Conservation (phyloP, 2,888 invertebrate genomes). For the Abscondita cerata region DNA sequence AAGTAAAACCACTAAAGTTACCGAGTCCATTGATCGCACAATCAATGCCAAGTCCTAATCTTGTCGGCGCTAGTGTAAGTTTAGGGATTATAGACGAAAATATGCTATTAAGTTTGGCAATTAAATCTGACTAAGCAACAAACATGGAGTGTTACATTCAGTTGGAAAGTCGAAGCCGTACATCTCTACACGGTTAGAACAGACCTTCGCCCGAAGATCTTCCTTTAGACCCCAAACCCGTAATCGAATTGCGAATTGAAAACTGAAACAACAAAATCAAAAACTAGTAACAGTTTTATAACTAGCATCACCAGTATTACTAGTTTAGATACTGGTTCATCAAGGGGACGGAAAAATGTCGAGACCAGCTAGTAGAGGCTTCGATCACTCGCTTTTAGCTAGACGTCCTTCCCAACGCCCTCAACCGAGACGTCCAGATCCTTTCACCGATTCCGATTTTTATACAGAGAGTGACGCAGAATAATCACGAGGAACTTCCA, state of each 20-base stretch:
- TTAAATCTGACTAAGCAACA: conserved; percentile 65
- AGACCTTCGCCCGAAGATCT: conserved; percentile 87
- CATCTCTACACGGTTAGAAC: conserved; percentile 66
- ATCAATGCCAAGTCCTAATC: conserved; percentile 49
- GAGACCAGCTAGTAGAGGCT: conserved; percentile 81
- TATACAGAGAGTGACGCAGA: conserved; percentile 91
- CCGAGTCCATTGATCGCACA: too few relatives aligned
- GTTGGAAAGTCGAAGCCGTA: conserved; percentile 55
- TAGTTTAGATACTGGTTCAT: conserved; percentile 91
- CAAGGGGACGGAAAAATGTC: conserved; percentile 93
- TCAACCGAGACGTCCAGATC: conserved; percentile 74
- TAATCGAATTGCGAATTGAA: conserved; percentile 62
- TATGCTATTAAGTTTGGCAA: conserved; percentile 62
- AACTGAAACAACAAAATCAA: conserved; percentile 59
- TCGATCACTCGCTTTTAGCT: conserved; percentile 72
- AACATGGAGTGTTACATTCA: conserved; percentile 64
- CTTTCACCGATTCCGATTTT: conserved; percentile 92
- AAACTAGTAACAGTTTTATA: conserved; percentile 79
- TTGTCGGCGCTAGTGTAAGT: conserved; percentile 50
- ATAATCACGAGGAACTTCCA: conserved; percentile 78
- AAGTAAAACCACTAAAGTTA: conserved; percentile 8
- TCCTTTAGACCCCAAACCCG: conserved; percentile 77
- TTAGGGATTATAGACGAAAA: conserved; percentile 64
- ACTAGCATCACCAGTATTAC: conserved; percentile 91
- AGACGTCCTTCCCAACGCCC: conserved; percentile 61